phyloP scores from a whole-genome alignment of 2,797 vertebrate species.

The Argyrosomus regius region DNA sequence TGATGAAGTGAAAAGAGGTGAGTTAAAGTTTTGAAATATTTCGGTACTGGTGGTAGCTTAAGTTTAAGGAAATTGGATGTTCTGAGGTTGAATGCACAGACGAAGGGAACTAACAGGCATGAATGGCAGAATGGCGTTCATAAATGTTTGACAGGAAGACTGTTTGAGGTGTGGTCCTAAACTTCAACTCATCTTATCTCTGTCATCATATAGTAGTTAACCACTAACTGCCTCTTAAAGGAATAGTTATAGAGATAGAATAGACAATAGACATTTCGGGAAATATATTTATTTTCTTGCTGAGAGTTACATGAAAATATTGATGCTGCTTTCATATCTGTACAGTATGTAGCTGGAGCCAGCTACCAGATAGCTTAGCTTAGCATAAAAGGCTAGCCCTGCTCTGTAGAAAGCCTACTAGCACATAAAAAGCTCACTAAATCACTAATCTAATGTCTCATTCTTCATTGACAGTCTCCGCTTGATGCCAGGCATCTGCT shows the following conservation, averaged over 20 bases:
- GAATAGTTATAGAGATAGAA: background rate
- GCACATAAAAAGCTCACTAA: background rate
- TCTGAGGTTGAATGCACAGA: background rate
- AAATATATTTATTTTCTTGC: background rate
- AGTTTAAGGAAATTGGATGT: background rate
- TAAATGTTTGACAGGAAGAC: background rate
- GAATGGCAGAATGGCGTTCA: background rate
- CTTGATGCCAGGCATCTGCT: background rate
- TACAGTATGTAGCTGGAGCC: no score
- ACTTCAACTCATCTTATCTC: background rate
- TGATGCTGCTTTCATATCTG: no score
- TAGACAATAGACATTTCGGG: background rate
- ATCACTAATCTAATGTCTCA: background rate
- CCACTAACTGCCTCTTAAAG: background rate
- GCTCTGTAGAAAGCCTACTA: no score
- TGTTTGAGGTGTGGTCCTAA: background rate
- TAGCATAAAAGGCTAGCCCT: background rate
- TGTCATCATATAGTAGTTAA: background rate
- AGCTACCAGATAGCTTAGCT: background rate
- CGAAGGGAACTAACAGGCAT: background rate
- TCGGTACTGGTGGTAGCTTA: background rate
- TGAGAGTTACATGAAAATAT: background rate
- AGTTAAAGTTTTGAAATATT: background rate
- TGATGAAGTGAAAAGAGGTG: background rate
- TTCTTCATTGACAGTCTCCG: background rate